phyloP scores from a whole-genome alignment of 2,888 invertebrate genomes.

The Galerucella calmariensis region DNA sequence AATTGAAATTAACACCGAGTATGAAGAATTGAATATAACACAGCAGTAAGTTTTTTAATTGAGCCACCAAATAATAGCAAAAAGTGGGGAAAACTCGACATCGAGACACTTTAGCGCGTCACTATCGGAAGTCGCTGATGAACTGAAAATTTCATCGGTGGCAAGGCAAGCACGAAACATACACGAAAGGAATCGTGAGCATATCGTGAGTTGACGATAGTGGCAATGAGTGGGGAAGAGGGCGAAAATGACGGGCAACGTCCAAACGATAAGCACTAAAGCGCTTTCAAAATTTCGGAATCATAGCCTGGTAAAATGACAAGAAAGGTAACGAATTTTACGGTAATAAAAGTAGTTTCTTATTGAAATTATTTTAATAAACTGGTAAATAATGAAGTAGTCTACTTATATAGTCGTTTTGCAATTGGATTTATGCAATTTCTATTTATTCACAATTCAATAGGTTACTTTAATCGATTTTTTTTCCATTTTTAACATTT shows the following conservation, averaged over 20 bases:
- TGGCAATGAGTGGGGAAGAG: slow-evolving; percentile 38
- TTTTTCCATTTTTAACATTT: no score
- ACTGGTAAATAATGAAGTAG: no score
- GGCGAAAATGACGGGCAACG: slow-evolving; percentile 54
- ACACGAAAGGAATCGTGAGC: slow-evolving; percentile 37
- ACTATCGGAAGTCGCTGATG: slow-evolving; percentile 30
- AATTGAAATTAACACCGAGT: slow-evolving; percentile 14
- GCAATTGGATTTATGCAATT: no score
- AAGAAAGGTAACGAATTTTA: neutral
- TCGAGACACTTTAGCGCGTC: slow-evolving; percentile 19
- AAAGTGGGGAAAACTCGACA: slow-evolving; percentile 30
- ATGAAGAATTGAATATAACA: neutral
- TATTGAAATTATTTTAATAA: no score
- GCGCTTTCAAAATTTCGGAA: slow-evolving; percentile 51
- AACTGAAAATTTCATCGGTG: slow-evolving; percentile 43
- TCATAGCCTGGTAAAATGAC: slow-evolving; percentile 29
- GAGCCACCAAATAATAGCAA: slow-evolving; percentile 16
- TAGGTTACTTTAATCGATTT: no score
- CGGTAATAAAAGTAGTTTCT: no score
- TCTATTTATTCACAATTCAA: no score
- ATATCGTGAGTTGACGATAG: slow-evolving; percentile 39
- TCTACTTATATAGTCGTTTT: no score
- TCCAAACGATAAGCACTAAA: slow-evolving; percentile 55
- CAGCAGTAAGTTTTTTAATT: neutral
- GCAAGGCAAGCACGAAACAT: slow-evolving; percentile 35